Evolutionary conservation across 2,888 invertebrate species (phyloP), one percentile per base, ranked within the genome.

Genomic region (Clunio marinus): DNA sequence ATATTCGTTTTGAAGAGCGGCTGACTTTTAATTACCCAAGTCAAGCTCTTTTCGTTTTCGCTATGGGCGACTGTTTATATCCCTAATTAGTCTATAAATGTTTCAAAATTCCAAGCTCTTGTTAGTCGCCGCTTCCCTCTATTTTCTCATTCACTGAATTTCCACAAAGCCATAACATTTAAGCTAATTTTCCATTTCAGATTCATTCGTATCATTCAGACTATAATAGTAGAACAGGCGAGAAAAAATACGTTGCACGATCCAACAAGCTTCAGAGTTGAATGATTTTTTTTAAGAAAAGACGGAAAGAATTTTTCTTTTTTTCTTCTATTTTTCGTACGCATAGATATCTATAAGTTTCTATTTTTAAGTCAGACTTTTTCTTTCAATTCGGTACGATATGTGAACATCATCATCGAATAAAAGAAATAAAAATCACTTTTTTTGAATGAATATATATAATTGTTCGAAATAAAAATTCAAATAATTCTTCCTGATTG

Each of bases 321-420:
- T 32, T 32, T 32, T 32, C 32, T 10, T 32, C 4, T 32, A 32
- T 7, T 7, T 7, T 10, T 41, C 41, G 32, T 41, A 41, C 41
- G 41, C 51, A 22, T 51, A 51, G 20, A 22, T 51, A 51, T 51
- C n/a, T n/a, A n/a, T n/a, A 51, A 51, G n/a, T 41, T 51, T 51
- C 51, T 51, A 51, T 51, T 51, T 51, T 20, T 51, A 51, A 51
- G 20, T 22, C 22, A 17, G 51, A 17, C 51, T 51, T 7, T 41
- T n/a, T n/a, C n/a, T n/a, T n/a, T 41, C 41, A n/a, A 41, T 41
- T 41, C 41, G 41, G 41, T 5, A 51, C 22, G 20, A 22, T 51
- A 51, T 7, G 4, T 15, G 51, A 51, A 17, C 51, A 41, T 41
- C 41, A n/a, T 13, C 7, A 32, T 32, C 32, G 32, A 4, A 41